Evolutionary conservation across 2,888 invertebrate species (phyloP), one percentile per base, ranked within the genome.

Genomic region (Hydropsyche betteni): DNA sequence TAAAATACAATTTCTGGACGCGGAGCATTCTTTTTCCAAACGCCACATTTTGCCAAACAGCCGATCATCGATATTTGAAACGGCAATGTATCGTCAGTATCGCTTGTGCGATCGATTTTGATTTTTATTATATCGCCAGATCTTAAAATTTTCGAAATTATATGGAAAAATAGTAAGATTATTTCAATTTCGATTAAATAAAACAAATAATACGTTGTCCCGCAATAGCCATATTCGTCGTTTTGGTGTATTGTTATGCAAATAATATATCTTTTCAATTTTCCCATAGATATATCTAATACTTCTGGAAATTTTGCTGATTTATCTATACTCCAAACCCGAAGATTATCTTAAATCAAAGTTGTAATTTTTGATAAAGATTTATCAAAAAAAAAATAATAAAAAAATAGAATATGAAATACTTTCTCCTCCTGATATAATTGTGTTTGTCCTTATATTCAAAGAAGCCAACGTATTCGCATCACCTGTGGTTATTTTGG

Each of bases 211-310:
- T 92, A 97, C 81, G 95, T 93, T 12, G 97, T 97, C 5, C 97
- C 97, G 80, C 96, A 94, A 83, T 92, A 95, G 68, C 93, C 92
- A 77, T 89, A 89, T 68, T 91, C 87, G 82, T 97, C 96, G 53
- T 90, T 88, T 4, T 86, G 86, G 80, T 91, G 92, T 74, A 95
- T 84, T 80, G 90, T 90, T 79, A 95, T 89, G 80, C 94, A 94
- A 44, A 91, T 90, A 34, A 96, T 91, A 71, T 89, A 89, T 55
- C 97, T 88, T 74, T 94, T 92, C 79, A 95, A 85, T 84, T 94
- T 94, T 38, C 94, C 94, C 80, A 95, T 86, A 55, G 90, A 88
- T 1, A 96, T 93, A 81, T 96, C 94, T 34, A 90, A 86, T 0
- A 92, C 91, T 71, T 89, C 87, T 0, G 96, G 86, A 80, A 91